Base-by-base conservation (phyloP, 2,888 invertebrate species). In the Athalia cordata region DNA sequence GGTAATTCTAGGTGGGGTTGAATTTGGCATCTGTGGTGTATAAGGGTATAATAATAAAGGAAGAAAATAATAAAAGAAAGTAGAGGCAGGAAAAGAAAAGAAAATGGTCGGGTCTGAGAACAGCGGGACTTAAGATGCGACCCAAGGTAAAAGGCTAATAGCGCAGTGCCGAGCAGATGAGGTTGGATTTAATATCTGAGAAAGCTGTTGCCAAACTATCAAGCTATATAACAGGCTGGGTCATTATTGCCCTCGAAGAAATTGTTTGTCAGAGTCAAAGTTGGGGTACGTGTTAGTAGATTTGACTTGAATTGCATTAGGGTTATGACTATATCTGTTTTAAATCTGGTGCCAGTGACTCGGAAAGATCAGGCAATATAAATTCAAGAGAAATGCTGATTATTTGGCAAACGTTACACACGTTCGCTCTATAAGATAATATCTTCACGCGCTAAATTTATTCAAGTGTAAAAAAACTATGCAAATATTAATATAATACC, bases 121-220 rank as follows among this genome's bases (percentile, higher is more conserved):
- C 61, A 13, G 13, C 61, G n/a, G 45, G 15, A n/a, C 45, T 45
- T n/a, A 45, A 47, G 13, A 15, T 68, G 29, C 55, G 47, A 57
- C 72, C 15, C 8, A 47, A 4, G n/a, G 55, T 59, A n/a, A 72
- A 13, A 57, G 45, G 6, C 6, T 45, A 13, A 13, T 13, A 3
- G 13, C 7, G 29, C 49, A 11, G 52, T 11, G 11, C 2, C 52
- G 52, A 13, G 61, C 68, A 68, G 55, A 50, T 55, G 13, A 4
- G 72, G 72, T 13, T 47, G 57, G 15, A 47, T 59, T 47, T 57
- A 72, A 72, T 45, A 72, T 59, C 59, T 47, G 47, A 59, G 59
- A 47, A 72, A 72, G 45, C 47, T 47, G 70, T 45, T 13, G 57
- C 57, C 70, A 11, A 70, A 45, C 47, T 72, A 13, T 8, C 55